Percentiles rank a stretch among this genome's conserved stretches.
These are phyloP conservation scores for Halcyon leucocephala DNA, from an alignment of 2,797 vertebrate genomes.

Conservation along the genomic window DNA sequence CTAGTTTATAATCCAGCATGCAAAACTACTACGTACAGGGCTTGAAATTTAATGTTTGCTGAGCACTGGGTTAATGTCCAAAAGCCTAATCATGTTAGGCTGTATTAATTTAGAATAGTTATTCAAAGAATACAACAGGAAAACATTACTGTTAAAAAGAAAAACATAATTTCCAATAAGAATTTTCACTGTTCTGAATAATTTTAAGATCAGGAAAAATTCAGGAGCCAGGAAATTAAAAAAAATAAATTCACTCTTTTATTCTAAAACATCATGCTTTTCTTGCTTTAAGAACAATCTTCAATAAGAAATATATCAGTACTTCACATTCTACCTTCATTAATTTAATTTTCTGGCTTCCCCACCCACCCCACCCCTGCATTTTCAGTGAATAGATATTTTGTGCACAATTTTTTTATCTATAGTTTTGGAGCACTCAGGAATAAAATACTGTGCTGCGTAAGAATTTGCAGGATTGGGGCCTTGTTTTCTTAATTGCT, in stretches of 20 bases:
- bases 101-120: conserved; percentile 73
- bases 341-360: background rate
- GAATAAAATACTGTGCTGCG: background rate
- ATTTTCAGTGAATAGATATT: background rate
- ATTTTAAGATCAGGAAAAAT: conserved; percentile 6
- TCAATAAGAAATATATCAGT: background rate
- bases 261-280: background rate
- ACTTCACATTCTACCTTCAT: background rate
- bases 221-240: conserved; percentile 26
- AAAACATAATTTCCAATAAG: conserved; percentile 78
- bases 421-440: background rate
- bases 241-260: background rate
- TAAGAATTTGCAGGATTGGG: background rate
- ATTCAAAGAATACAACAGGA: conserved; percentile 68
- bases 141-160: conserved; percentile 72
- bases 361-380: background rate
- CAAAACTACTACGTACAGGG: conserved; percentile 90
- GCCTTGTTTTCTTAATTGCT: background rate
- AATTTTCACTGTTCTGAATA: conserved; percentile 42
- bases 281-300: background rate
- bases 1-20: conserved; percentile 89
- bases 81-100: conserved; percentile 73
- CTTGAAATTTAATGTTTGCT: conserved; percentile 90
- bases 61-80: conserved; percentile 72
- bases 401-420: background rate